Evolutionary conservation across 2,797 vertebrate species (phyloP).

Genomic region (Sarcoramphus papa): DNA sequence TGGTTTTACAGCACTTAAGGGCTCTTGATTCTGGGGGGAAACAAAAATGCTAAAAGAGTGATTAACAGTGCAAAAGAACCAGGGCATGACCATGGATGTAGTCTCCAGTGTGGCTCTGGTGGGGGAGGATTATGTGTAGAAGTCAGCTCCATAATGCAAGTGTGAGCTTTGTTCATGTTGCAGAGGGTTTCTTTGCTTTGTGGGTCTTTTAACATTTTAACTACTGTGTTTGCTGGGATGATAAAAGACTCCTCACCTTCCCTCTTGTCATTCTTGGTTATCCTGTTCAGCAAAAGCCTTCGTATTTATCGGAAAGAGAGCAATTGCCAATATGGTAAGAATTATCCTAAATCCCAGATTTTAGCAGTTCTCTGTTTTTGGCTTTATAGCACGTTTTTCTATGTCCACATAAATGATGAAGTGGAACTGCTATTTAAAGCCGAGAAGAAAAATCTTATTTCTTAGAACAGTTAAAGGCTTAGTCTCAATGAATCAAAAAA

Average conservation of each 20-base stretch:
- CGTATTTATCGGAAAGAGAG: background rate
- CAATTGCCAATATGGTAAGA: background rate
- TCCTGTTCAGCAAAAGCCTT: background rate
- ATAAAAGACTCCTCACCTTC: background rate
- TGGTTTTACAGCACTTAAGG: background rate
- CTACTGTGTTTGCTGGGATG: background rate
- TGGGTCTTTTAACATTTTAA: background rate
- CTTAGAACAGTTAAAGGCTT: conserved; percentile 23
- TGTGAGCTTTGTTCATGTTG: background rate
- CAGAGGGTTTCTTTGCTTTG: background rate
- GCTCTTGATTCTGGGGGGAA: background rate
- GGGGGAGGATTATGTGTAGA: background rate
- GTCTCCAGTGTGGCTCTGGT: background rate
- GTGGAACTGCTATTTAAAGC: conserved; percentile 22
- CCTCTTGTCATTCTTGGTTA: background rate
- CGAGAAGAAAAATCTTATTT: background rate
- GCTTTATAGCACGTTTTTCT: background rate
- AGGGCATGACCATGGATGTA: background rate
- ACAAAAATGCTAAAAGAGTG: background rate
- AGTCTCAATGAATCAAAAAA: conserved; percentile 9
- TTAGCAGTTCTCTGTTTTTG: background rate
- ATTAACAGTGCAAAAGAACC: background rate
- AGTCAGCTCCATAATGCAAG: background rate
- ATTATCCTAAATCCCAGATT: conserved; percentile 20
- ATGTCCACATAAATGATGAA: background rate